Conservation (phyloP, 1,140 invertebrate species). For the Trichonephila inaurata region DNA sequence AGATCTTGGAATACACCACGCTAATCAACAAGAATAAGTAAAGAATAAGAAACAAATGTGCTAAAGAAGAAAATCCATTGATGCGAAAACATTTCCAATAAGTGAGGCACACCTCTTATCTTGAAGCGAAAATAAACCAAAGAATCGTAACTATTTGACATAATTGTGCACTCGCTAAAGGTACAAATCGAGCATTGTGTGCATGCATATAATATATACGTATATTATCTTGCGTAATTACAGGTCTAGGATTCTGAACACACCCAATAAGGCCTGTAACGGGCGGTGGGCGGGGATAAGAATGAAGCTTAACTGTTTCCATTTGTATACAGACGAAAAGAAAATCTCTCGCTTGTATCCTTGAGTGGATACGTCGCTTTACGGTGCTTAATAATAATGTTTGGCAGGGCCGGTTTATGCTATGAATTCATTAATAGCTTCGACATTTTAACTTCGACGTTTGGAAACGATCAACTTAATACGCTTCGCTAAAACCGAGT, state of each 20-base stretch:
- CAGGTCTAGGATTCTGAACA: constrained; percentile 52
- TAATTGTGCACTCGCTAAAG: constrained; percentile 62
- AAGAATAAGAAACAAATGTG: neutral
- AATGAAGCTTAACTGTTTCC: constrained; percentile 66
- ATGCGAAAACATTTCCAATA: constrained; percentile 67
- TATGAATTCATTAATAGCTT: constrained; percentile 50
- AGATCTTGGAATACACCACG: neutral
- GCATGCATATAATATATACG: constrained; percentile 71
- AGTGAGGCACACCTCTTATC: constrained; percentile 63
- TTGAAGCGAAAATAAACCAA: constrained; percentile 40
- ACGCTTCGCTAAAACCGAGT: constrained; percentile 21
- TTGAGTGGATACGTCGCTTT: constrained; percentile 39
- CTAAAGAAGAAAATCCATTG: constrained; percentile 14
- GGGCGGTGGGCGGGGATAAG: constrained; percentile 51
- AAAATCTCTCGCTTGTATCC: constrained; percentile 33
- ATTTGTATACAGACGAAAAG: constrained; percentile 51
- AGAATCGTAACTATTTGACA: constrained; percentile 51
- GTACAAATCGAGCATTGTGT: constrained; percentile 56
- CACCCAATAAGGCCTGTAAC: constrained; percentile 65
- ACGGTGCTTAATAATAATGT: constrained; percentile 57
- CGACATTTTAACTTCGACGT: constrained; percentile 19
- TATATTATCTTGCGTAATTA: constrained; percentile 56
- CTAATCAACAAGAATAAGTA: neutral
- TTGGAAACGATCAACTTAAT: constrained; percentile 33
- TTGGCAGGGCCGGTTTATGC: constrained; percentile 35